Percentiles rank a stretch among this genome's conserved stretches.
phyloP scores from a whole-genome alignment of 2,888 invertebrate genomes.

The Lasioglossum figueresi region DNA sequence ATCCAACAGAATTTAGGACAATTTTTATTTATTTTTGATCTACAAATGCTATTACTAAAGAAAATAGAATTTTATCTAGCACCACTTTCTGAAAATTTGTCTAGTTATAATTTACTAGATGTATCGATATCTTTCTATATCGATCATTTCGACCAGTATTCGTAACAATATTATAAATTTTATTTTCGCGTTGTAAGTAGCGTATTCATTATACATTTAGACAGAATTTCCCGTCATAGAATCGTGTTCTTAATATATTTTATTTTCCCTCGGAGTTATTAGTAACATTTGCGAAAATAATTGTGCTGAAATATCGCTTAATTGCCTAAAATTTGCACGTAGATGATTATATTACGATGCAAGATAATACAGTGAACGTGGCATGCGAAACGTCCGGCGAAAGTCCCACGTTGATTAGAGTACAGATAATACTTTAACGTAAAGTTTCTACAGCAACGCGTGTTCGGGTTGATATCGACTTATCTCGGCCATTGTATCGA shows the following conservation, averaged over 20 bases:
- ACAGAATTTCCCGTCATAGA: too few species aligned
- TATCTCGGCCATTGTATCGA: conserved; percentile 12
- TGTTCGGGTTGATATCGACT: conserved; percentile 38
- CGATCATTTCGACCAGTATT: too few species aligned
- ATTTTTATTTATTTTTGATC: too few species aligned
- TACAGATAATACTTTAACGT: conserved; percentile 30
- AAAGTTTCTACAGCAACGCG: conserved; percentile 31
- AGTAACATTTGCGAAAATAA: neutral
- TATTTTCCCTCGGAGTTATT: neutral
- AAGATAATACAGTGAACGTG: conserved; percentile 8
- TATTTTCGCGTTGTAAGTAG: too few species aligned
- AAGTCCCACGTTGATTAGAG: conserved; percentile 30
- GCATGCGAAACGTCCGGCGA: conserved; percentile 16
- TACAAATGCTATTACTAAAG: too few species aligned
- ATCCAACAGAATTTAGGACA: too few species aligned
- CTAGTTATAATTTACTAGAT: too few species aligned
- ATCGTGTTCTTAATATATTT: neutral
- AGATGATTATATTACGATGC: conserved; percentile 30
- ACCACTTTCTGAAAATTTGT: too few species aligned
- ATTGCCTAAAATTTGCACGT: neutral
- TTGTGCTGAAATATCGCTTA: neutral
- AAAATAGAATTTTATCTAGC: too few species aligned
- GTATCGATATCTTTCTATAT: too few species aligned
- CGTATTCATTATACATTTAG: too few species aligned
- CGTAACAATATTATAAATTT: too few species aligned